phyloP scores from a whole-genome alignment of 2,113 vertebrate species.

The Anolis sagrei region DNA sequence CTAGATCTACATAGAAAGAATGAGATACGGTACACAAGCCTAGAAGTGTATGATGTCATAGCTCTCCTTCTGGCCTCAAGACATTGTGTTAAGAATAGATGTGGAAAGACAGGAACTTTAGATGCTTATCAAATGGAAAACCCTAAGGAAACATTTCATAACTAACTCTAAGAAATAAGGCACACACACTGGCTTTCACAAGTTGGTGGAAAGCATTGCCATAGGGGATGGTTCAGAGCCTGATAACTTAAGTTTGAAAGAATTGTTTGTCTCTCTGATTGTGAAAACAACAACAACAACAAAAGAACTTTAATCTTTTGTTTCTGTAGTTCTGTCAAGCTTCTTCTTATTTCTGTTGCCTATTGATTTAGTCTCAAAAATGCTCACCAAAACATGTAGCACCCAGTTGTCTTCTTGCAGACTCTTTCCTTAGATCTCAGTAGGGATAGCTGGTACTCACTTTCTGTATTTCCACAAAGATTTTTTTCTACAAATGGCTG shows the following conservation, averaged over 20 bases:
- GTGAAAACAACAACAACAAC: background rate
- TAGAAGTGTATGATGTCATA: background rate
- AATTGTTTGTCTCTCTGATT: background rate
- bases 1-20: background rate
- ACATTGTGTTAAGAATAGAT: background rate
- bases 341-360: background rate
- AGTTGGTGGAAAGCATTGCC: background rate
- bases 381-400: background rate
- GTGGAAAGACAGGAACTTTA: background rate
- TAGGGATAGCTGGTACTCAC: background rate
- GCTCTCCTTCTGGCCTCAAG: background rate
- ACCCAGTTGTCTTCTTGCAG: background rate
- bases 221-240: background rate
- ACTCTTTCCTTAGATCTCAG: background rate
- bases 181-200: background rate
- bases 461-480: background rate
- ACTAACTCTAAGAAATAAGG: conserved; percentile 15
- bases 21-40: background rate
- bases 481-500: background rate
- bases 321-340: background rate
- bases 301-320: background rate
- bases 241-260: background rate
- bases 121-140: conserved; percentile 21
- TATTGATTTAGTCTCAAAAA: background rate
- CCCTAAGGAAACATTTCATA: conserved; percentile 2